These are phyloP conservation scores for Schizopygopsis pylzovi DNA, from an alignment of 2,797 vertebrate species.

Conservation along the genomic window DNA sequence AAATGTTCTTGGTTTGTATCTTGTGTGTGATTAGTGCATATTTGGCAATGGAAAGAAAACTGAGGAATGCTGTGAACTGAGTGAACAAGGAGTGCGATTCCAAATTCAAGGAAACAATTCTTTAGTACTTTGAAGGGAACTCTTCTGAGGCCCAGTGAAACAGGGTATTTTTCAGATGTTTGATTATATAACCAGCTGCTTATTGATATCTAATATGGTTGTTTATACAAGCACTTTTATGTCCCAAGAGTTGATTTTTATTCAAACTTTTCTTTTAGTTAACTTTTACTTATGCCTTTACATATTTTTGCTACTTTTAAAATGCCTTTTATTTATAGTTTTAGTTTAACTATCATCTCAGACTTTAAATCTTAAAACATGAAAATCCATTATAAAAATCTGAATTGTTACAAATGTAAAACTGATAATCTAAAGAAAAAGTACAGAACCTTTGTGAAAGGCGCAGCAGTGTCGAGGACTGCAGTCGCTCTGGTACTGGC, in stretches of 20 bases:
- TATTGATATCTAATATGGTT: not conserved
- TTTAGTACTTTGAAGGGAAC: not conserved
- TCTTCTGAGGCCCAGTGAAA: not conserved
- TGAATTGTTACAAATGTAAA: not conserved
- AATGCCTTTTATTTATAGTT: not conserved
- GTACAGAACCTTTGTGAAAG: slow-evolving; percentile 84
- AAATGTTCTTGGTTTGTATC: not conserved
- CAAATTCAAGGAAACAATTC: slow-evolving; percentile 26
- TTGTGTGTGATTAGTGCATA: not conserved
- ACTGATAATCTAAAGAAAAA: not conserved
- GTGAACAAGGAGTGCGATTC: not conserved
- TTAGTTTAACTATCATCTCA: not conserved
- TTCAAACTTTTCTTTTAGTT: not conserved
- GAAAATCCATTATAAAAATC: not conserved
- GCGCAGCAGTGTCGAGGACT: slow-evolving; percentile 86
- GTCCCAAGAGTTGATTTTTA: not conserved
- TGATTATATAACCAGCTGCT: not conserved
- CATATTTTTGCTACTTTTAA: not conserved
- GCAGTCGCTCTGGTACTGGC: slow-evolving; percentile 91
- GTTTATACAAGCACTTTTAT: not conserved
- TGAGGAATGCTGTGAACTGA: not conserved
- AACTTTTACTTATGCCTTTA: not conserved
- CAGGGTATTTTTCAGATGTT: not conserved
- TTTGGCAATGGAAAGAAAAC: not conserved
- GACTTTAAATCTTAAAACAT: not conserved